These are phyloP conservation scores for Axinella damicornis DNA, from an alignment of 37 sponge, comb jelly and placozoan genomes.

Conservation along the genomic window DNA sequence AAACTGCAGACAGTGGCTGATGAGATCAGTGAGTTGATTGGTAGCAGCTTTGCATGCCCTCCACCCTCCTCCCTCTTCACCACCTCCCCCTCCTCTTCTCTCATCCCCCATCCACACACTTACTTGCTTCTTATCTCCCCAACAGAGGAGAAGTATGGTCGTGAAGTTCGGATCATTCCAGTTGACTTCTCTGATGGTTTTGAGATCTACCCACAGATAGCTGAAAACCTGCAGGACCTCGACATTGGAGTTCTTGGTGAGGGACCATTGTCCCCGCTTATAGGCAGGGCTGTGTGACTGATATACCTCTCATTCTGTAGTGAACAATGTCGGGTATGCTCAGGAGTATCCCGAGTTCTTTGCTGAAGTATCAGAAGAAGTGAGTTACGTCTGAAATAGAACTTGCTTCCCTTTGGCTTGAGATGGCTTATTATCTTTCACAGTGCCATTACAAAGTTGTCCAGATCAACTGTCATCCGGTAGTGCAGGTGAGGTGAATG, in stretches of 20 bases:
- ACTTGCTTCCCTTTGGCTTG: neutral
- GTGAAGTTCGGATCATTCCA: slow-evolving; percentile 54
- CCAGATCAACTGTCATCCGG: slow-evolving; percentile 53
- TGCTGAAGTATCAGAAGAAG: slow-evolving; percentile 28
- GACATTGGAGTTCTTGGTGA: slow-evolving; percentile 66
- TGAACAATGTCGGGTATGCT: slow-evolving; percentile 76
- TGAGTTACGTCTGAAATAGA: neutral
- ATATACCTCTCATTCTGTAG: too few species aligned
- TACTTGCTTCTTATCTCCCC: too few species aligned
- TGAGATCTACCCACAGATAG: slow-evolving; percentile 46
- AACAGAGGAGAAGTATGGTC: slow-evolving; percentile 43
- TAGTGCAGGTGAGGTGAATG: slow-evolving; percentile 30
- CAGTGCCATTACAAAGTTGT: slow-evolving; percentile 44
- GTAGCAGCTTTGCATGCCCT: too few species aligned
- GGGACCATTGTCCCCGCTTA: neutral
- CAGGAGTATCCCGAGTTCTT: slow-evolving; percentile 56
- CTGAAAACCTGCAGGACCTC: slow-evolving; percentile 27
- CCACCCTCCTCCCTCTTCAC: too few species aligned
- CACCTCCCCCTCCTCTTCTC: neutral
- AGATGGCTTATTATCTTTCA: neutral
- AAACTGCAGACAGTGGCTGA: slow-evolving; percentile 40
- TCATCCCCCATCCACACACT: neutral
- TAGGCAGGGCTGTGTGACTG: too few species aligned
- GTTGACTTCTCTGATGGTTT: slow-evolving; percentile 59
- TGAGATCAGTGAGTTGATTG: slow-evolving; percentile 39